Evolutionary conservation across 2,888 invertebrate genomes (phyloP).

Genomic region (Drosophila glabriapex): DNA sequence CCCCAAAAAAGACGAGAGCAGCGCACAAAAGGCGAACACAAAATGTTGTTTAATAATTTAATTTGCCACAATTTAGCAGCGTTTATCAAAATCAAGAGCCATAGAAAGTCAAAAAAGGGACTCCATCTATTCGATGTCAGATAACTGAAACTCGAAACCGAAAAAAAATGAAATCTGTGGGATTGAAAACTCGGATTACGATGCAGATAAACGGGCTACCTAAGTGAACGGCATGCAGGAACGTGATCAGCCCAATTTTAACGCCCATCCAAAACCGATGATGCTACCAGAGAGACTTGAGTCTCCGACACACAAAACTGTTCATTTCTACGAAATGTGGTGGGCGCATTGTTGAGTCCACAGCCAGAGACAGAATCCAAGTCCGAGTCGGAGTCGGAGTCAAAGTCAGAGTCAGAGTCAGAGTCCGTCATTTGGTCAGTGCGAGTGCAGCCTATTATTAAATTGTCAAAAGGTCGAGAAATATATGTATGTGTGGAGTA

Average conservation of each 20-base stretch:
- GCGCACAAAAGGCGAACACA: conserved; percentile 56
- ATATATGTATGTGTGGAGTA: conserved; percentile 49
- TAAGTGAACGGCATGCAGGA: conserved; percentile 78
- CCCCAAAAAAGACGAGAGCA: conserved; percentile 46
- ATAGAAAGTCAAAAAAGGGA: conserved; percentile 14
- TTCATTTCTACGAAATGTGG: conserved; percentile 75
- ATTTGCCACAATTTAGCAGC: conserved; percentile 85
- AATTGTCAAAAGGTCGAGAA: conserved; percentile 85
- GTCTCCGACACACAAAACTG: conserved; percentile 31
- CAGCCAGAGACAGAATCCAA: background rate
- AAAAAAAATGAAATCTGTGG: conserved; percentile 47
- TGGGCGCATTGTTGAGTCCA: conserved; percentile 59
- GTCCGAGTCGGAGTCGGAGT: background rate
- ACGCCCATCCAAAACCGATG: conserved; percentile 80
- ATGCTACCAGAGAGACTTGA: conserved; percentile 67
- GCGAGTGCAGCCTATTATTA: conserved; percentile 83
- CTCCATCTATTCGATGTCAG: conserved; percentile 47
- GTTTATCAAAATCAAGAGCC: conserved; percentile 79
- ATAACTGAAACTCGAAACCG: conserved; percentile 32
- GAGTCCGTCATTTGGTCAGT: conserved; percentile 78
- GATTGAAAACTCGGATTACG: conserved; percentile 72
- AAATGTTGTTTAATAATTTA: conserved; percentile 84
- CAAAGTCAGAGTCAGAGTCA: background rate
- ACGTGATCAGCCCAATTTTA: conserved; percentile 84
- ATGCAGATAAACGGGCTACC: conserved; percentile 77